Conservation (phyloP, 2,797 vertebrate species). For the Pelodytes ibericus region DNA sequence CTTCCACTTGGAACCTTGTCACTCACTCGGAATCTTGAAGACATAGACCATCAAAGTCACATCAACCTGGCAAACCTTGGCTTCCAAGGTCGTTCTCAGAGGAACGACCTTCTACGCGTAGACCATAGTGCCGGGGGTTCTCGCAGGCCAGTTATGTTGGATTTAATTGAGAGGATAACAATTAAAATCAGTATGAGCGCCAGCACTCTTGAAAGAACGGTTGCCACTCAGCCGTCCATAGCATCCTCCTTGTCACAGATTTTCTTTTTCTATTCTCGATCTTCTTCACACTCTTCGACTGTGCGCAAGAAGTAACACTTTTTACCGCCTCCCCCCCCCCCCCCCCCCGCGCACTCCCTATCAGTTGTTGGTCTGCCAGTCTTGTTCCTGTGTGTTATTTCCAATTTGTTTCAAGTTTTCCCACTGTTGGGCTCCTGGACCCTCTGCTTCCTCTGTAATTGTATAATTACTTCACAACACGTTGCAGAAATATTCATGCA, state of each 20-base stretch:
- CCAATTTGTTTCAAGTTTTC: conserved; percentile 64
- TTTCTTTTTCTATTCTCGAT: neutral
- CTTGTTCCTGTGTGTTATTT: conserved; percentile 56
- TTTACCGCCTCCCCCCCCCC: too few relatives aligned
- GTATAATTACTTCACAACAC: conserved; percentile 74
- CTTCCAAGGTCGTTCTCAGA: neutral
- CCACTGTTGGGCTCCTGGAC: conserved; percentile 67
- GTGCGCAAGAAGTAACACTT: conserved; percentile 31
- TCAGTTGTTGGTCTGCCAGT: conserved; percentile 32
- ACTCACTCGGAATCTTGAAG: too few relatives aligned
- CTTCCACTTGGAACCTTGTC: too few relatives aligned
- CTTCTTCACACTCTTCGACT: neutral
- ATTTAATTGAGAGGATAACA: conserved; percentile 19
- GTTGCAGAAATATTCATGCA: conserved; percentile 70
- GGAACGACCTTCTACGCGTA: neutral
- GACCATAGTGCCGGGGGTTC: neutral
- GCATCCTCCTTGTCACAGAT: neutral
- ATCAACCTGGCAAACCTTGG: too few relatives aligned
- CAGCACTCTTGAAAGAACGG: conserved; percentile 7
- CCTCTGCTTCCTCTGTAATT: conserved; percentile 67
- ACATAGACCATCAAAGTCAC: too few relatives aligned
- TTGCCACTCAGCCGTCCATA: neutral
- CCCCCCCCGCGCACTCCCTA: too few relatives aligned
- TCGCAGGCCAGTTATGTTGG: neutral
- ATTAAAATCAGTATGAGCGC: neutral